Percentiles rank a stretch among this genome's conserved stretches.
Evolutionary conservation across 2,113 vertebrate species (phyloP).

Genomic region (Notarius quadriscutis): DNA sequence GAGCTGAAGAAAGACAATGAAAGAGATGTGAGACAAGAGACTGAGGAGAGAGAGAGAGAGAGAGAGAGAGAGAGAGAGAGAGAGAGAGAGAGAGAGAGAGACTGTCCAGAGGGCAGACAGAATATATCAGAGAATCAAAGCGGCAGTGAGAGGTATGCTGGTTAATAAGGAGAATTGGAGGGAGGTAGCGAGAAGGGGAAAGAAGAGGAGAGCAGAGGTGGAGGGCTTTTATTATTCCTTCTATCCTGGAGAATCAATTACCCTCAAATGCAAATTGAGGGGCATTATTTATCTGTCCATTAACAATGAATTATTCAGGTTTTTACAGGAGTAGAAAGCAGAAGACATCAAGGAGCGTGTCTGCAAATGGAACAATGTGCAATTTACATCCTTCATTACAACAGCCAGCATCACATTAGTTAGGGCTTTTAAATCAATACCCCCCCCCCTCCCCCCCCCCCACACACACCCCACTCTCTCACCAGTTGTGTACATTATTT

Average conservation of each 20-base stretch:
- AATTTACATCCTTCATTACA: slow-evolving; percentile 47
- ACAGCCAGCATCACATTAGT: slow-evolving; percentile 46
- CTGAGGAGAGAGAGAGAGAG: not conserved
- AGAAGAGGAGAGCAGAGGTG: slow-evolving; percentile 18
- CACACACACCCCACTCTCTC: not conserved
- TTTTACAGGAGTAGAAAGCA: slow-evolving; percentile 60
- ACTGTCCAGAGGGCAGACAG: slow-evolving; percentile 10
- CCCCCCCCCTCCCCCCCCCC: not conserved
- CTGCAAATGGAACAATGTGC: slow-evolving; percentile 45
- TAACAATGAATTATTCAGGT: slow-evolving; percentile 75
- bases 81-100: not conserved
- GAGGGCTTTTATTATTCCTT: slow-evolving; percentile 72
- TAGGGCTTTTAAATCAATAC: slow-evolving; percentile 49
- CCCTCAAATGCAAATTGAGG: slow-evolving; percentile 70
- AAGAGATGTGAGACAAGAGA: slow-evolving; percentile 9
- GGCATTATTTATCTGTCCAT: slow-evolving; percentile 70
- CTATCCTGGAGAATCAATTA: slow-evolving; percentile 75
- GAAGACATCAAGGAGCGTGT: slow-evolving; percentile 37
- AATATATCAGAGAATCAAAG: slow-evolving; percentile 34
- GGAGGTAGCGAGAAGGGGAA: not conserved
- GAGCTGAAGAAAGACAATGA: not conserved
- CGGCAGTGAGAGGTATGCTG: slow-evolving; percentile 16
- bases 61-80: slow-evolving; percentile 7
- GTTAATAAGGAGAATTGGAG: slow-evolving; percentile 49
- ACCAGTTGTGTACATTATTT: slow-evolving; percentile 21